Evolutionary conservation across 2,888 invertebrate genomes (phyloP), one percentile per base, ranked within the genome.

Genomic region (Acanthopleura granulata): DNA sequence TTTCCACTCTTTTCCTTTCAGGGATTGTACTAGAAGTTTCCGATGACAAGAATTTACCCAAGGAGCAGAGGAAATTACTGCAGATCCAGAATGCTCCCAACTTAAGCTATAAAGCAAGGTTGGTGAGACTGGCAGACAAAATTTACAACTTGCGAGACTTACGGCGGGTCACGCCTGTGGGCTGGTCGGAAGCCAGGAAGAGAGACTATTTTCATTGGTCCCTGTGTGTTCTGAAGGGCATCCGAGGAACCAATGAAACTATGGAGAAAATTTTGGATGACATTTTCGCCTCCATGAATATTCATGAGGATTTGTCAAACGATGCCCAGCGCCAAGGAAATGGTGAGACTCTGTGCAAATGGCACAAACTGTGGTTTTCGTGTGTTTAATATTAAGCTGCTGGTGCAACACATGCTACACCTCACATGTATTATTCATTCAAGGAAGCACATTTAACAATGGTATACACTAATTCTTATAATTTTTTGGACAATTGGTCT

Each of bases 121-220:
- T 95, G 30, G 94, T 96, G 0, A 94, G 94, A 88, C 90, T 96
- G 80, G 95, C 95, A 0, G 96, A 96, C 90, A 96, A 96, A 88
- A 91, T 96, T 79, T 94, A 96, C 88, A 96, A 96, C 90, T 91
- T 96, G 18, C 90, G 95, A 72, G 95, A 96, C 90, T 87, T 95
- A 69, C 91, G 93, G 49, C 89, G 91, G 27, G 90, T 90, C 0
- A 91, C 90, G 0, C 91, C 91, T 0, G 77, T 77, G 22, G 94
- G 93, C 18, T 95, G 95, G 95, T 91, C 92, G 0, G 87, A 91
- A 74, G 91, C 92, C 75, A 76, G 94, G 62, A 92, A 93, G 0
- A 77, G 87, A 6, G 90, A 91, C 78, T 95, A 95, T 89, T 95
- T 94, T 85, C 83, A 90, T 62, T 95, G 95, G 95, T 92, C 94